These are phyloP conservation scores for Drosophila pectinifera DNA, from an alignment of 1,140 invertebrate species.

Conservation along the genomic window DNA sequence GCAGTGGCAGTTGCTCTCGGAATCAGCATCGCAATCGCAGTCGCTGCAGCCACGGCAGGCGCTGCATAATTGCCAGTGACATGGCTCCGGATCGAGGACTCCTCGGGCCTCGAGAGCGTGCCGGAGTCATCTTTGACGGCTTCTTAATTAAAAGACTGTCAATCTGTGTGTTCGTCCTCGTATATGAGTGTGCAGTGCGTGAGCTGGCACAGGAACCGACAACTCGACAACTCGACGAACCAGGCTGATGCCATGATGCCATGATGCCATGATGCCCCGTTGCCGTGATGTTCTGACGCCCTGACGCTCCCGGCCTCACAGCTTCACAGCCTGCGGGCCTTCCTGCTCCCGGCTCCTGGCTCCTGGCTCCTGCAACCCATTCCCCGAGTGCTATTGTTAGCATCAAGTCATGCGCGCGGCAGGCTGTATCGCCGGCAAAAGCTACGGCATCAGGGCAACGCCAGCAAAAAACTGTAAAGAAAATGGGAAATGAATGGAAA, in stretches of 20 bases:
- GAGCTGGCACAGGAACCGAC: conserved; percentile 37
- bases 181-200: conserved; percentile 39
- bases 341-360: neutral
- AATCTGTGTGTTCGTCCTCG: conserved; percentile 61
- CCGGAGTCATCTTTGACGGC: conserved; percentile 79
- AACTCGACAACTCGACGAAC: conserved; percentile 32
- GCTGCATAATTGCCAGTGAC: conserved; percentile 79
- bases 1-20: conserved; percentile 3
- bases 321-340: conserved; percentile 7
- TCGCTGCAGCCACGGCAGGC: conserved; percentile 3
- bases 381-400: conserved; percentile 75
- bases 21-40: neutral
- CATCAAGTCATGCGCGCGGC: conserved; percentile 74
- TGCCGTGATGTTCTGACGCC: conserved; percentile 20
- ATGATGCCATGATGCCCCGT: no score
- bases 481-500: conserved; percentile 25
- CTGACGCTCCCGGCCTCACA: conserved; percentile 12
- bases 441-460: conserved; percentile 4
- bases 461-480: conserved; percentile 34
- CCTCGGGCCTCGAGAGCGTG: conserved; percentile 54
- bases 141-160: conserved; percentile 84
- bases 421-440: conserved; percentile 46
- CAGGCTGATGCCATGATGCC: conserved; percentile 19
- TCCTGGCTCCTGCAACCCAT: conserved; percentile 30
- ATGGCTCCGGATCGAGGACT: conserved; percentile 41